Evolutionary conservation across 2,797 vertebrate species (phyloP), one percentile per base, ranked within the genome.

Genomic region (Toxotes lorentzi): DNA sequence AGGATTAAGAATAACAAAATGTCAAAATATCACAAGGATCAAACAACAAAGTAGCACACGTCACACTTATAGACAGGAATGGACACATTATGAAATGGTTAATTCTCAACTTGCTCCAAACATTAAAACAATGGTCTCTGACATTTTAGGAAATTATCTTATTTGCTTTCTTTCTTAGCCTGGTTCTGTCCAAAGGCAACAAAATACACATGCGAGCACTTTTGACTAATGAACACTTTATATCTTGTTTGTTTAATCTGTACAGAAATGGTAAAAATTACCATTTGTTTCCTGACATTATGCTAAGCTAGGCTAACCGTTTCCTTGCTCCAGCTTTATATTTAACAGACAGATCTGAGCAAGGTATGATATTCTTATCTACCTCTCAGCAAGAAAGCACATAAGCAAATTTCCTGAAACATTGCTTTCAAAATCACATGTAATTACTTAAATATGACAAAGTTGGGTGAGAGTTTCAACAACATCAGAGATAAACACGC

Each of bases 401-500:
- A n/a, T 61, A 19, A 23, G 23, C 1, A 0, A 17, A 30, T 77
- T 67, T 51, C 19, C 24, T 24, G 54, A 78, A 74, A 81, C 7
- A 1, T 66, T 1, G 1, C 27, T 40, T 72, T 53, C 17, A 63
- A 30, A 40, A n/a, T 47, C 24, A 65, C 54, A 61, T 8, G 3
- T 12, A 17, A 71, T 56, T 35, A 32, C 32, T 35, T 17, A 35
- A 24, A 75, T 4, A 41, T 35, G 21, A 59, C 60, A 78, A 9
- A 2, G n/a, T 19, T 40, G 7, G 12, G 35, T 51, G 21, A 66
- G 8, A 5, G 11, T 57, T 63, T 67, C 3, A 64, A 43, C 27
- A 73, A 67, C 45, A 65, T 58, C 12, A 21, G 41, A 40, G 32
- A 76, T 58, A 58, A 61, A 63, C 57, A 67, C 17, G 54, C 27